Percentiles rank a stretch among this genome's conserved stretches.
Evolutionary conservation across 2,888 invertebrate genomes (phyloP).

Genomic region (Lissonota sp.): DNA sequence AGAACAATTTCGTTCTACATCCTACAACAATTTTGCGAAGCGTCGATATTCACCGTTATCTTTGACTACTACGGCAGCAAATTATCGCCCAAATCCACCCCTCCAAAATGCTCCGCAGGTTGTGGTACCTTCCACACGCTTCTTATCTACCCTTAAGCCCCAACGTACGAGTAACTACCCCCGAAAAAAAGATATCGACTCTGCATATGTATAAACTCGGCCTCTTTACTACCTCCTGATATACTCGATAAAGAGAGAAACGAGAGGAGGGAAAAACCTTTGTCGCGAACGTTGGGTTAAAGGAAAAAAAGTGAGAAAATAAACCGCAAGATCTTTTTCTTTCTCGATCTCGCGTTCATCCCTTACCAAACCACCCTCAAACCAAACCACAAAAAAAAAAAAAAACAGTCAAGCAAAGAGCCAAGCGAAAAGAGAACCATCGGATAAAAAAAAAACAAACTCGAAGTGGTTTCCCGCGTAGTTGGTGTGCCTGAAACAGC

Average conservation of each 20-base stretch:
- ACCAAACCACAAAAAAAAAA: no score
- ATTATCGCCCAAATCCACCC: conserved; percentile 73
- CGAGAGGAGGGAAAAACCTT: conserved; percentile 33
- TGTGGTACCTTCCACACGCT: conserved; percentile 51
- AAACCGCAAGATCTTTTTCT: conserved; percentile 40
- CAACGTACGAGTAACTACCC: conserved; percentile 73
- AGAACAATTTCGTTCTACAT: no score
- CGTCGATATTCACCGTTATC: conserved; percentile 71
- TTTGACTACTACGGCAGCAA: conserved; percentile 72
- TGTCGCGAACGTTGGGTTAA: conserved; percentile 1
- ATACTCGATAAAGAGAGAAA: conserved; percentile 63
- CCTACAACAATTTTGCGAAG: no score
- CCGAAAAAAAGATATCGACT: conserved; percentile 76
- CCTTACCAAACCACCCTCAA: conserved; percentile 15
- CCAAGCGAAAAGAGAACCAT: conserved; percentile 14
- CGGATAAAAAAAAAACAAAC: conserved; percentile 38
- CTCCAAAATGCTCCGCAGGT: conserved; percentile 41
- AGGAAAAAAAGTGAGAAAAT: conserved; percentile 7
- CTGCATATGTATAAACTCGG: conserved; percentile 80
- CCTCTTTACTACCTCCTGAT: conserved; percentile 45
- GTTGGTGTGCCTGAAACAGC: conserved; percentile 57
- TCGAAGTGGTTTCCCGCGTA: conserved; percentile 55
- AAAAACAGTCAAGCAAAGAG: conserved; percentile 19
- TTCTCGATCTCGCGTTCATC: conserved; percentile 52
- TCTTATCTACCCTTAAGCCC: conserved; percentile 64